Conservation (phyloP, 2,888 invertebrate species). For the Lingula anatina region DNA sequence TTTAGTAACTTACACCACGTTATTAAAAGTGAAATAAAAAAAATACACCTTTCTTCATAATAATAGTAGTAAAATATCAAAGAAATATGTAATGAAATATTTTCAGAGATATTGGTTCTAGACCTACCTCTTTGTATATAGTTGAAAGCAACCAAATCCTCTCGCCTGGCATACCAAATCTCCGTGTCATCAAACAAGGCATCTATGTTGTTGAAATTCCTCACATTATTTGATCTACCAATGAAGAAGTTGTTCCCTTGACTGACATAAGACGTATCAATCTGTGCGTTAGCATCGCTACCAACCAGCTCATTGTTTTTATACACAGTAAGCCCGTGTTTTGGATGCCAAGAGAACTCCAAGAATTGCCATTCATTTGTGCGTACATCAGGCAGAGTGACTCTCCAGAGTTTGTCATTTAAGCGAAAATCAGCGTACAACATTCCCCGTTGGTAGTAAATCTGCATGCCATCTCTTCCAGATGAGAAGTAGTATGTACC, state of each 20-base stretch:
- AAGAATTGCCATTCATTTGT: background rate
- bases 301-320: background rate
- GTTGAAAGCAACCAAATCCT: constrained; percentile 32
- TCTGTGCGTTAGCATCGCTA: no score
- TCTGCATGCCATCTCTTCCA: background rate
- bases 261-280: no score
- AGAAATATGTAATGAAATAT: no score
- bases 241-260: constrained; percentile 18
- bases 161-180: constrained; percentile 36
- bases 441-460: background rate
- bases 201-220: constrained; percentile 18
- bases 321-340: background rate
- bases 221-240: constrained; percentile 31
- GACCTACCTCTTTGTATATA: constrained; percentile 34
- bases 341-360: background rate
- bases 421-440: background rate
- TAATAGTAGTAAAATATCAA: no score
- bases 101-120: no score
- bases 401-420: background rate
- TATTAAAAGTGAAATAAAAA: no score
- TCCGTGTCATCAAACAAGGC: constrained; percentile 36
- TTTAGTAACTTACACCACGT: no score
- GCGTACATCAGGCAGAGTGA: background rate
- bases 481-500: background rate
- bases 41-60: no score